These are phyloP conservation scores for Chionis minor DNA, from an alignment of 2,113 vertebrate genomes.

Conservation along the genomic window DNA sequence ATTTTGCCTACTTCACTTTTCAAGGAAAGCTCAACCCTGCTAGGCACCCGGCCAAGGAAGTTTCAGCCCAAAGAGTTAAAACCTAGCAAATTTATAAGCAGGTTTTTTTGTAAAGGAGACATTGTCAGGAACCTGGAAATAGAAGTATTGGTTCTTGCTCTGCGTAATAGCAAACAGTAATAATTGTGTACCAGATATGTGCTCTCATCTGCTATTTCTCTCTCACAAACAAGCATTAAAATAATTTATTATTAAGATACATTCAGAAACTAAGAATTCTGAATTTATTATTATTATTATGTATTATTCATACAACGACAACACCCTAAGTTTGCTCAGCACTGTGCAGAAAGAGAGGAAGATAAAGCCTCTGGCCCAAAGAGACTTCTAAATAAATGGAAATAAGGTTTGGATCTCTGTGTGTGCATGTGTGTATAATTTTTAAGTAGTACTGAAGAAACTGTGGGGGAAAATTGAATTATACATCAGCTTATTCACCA, in stretches of 20 bases:
- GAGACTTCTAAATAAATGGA: constrained; percentile 47
- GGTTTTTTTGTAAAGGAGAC: background rate
- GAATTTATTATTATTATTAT: constrained; percentile 27
- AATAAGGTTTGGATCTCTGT: constrained; percentile 27
- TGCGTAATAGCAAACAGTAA: background rate
- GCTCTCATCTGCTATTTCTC: background rate
- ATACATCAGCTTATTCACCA: constrained; percentile 63
- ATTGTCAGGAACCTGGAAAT: background rate
- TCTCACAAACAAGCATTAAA: background rate
- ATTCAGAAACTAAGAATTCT: background rate
- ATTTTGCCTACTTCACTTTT: background rate
- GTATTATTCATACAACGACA: constrained; percentile 45
- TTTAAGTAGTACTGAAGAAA: constrained; percentile 57
- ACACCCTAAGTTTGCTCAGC: background rate
- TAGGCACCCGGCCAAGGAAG: background rate
- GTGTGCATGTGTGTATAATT: background rate
- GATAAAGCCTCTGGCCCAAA: constrained; percentile 31
- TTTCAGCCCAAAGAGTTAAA: background rate
- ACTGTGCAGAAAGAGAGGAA: background rate
- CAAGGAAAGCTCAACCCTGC: background rate
- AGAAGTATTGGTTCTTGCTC: background rate
- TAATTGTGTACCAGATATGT: background rate
- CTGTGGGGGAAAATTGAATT: constrained; percentile 46
- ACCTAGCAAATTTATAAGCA: background rate
- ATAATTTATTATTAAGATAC: background rate